Conservation (phyloP, 1,140 invertebrate species). For the Homarus americanus region DNA sequence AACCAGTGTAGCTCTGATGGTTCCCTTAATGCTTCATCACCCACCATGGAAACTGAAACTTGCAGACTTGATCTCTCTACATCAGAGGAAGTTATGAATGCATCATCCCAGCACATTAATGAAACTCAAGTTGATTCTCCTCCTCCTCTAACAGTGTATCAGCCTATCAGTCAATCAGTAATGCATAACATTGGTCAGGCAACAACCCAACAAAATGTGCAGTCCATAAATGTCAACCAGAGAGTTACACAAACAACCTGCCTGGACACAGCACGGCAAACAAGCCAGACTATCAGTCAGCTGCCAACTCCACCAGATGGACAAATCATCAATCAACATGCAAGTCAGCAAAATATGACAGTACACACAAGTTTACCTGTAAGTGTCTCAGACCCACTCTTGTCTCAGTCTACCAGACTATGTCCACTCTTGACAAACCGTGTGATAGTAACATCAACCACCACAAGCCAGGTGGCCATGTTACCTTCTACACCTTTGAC, state of each 20-base stretch:
- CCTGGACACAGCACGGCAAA: neutral
- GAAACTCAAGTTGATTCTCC: neutral
- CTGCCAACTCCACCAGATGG: neutral
- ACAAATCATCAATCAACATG: neutral
- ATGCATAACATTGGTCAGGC: slow-evolving; percentile 12
- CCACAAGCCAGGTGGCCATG: slow-evolving; percentile 17
- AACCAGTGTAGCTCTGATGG: neutral
- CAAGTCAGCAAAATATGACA: slow-evolving; percentile 7
- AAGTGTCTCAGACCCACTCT: slow-evolving; percentile 38
- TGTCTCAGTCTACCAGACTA: slow-evolving; percentile 31
- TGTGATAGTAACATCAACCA: neutral
- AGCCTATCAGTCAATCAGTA: slow-evolving; percentile 11
- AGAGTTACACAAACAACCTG: neutral
- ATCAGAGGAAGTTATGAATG: neutral
- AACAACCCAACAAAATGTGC: neutral
- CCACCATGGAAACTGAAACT: neutral
- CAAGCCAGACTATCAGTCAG: slow-evolving; percentile 28
- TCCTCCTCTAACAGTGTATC: slow-evolving; percentile 2
- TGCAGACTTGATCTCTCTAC: neutral
- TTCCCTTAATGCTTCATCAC: neutral
- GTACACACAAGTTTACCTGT: neutral
- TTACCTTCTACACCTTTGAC: slow-evolving; percentile 1
- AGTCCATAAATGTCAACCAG: neutral
- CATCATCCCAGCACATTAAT: neutral
- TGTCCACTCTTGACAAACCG: slow-evolving; percentile 31